Percentiles rank a stretch among this genome's conserved stretches.
phyloP scores from a whole-genome alignment of 92 coral and sea anemone genomes.

The Diadumene lineata region DNA sequence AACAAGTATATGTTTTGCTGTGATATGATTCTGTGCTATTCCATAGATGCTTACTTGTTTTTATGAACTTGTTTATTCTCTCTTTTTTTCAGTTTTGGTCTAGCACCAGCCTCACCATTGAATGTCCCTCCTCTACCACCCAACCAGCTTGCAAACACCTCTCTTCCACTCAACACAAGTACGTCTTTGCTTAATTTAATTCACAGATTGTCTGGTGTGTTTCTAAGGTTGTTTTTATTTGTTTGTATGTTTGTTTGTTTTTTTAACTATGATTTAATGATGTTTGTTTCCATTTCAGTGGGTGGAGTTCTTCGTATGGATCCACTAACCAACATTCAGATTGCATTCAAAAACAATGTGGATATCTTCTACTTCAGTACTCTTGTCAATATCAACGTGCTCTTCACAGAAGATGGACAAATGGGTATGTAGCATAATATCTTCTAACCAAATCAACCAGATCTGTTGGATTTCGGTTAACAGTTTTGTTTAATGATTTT shows the following conservation, averaged over 20 bases:
- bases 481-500: too few species aligned
- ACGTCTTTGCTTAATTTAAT: slow-evolving; percentile 4
- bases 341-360: slow-evolving; percentile 89
- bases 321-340: slow-evolving; percentile 90
- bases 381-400: slow-evolving; percentile 76
- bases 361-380: slow-evolving; percentile 97
- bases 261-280: not conserved
- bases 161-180: slow-evolving; percentile 76
- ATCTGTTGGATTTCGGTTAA: too few species aligned
- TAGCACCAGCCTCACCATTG: slow-evolving; percentile 74
- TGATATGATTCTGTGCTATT: not conserved
- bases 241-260: too few species aligned
- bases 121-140: slow-evolving; percentile 89
- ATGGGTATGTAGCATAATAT: too few species aligned
- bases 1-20: too few species aligned
- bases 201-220: too few species aligned
- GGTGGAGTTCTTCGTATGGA: slow-evolving; percentile 98
- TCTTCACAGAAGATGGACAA: slow-evolving; percentile 81
- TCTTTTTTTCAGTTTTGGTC: slow-evolving; percentile 78
- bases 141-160: slow-evolving; percentile 86
- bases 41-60: not conserved
- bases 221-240: not conserved
- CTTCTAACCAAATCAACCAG: too few species aligned
- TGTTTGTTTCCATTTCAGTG: slow-evolving; percentile 37
- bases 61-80: not conserved